Base-by-base conservation (phyloP, 2,113 vertebrate species). In the Zosterops hypoxanthus region DNA sequence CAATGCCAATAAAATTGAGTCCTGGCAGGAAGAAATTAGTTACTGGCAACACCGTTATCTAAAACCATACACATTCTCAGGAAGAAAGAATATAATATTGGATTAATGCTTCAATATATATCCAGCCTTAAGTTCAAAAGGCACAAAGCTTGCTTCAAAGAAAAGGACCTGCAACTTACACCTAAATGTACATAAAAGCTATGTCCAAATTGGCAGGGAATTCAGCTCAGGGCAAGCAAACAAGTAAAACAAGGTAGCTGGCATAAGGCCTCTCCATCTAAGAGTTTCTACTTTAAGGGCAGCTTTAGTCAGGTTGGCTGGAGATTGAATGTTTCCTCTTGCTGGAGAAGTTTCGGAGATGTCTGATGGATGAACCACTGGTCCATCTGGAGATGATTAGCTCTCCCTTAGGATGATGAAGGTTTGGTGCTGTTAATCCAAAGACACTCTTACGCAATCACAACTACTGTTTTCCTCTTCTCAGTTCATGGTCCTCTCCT, bases 321-420 rank as follows among this genome's bases (percentile, higher is more conserved):
- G 28, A 77, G 16, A 28, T 16, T 1, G 0, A 68, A 49, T 3
- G 14, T 15, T 93, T 28, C 57, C 55, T 14, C 9, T 36, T 0
- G 0, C 19, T 8, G 8, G 47, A 66, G 1, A 2, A 0, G 1
- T 41, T 53, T 16, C 2, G 14, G 79, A 93, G 75, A 28, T 29
- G 49, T 46, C n/a, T 0, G 0, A 29, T 23, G 20, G 49, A 68
- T 56, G 42, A 84, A 41, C 18, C 21, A 20, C 52, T 41, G 22
- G 33, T n/a, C 42, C 70, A 47, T 33, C 66, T 53, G 55, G 36
- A 80, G 41, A 36, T 23, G 9, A 68, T 36, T 42, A 61, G 47
- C 17, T 78, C 39, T 55, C 39, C n/a, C 52, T 60, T 9, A 42
- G 44, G n/a, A 44, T 25, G 46, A 73, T 20, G n/a, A 68, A 34